These are phyloP conservation scores for Tragelaphus buxtoni DNA, from an alignment of 2,113 vertebrate genomes.

Conservation along the genomic window DNA sequence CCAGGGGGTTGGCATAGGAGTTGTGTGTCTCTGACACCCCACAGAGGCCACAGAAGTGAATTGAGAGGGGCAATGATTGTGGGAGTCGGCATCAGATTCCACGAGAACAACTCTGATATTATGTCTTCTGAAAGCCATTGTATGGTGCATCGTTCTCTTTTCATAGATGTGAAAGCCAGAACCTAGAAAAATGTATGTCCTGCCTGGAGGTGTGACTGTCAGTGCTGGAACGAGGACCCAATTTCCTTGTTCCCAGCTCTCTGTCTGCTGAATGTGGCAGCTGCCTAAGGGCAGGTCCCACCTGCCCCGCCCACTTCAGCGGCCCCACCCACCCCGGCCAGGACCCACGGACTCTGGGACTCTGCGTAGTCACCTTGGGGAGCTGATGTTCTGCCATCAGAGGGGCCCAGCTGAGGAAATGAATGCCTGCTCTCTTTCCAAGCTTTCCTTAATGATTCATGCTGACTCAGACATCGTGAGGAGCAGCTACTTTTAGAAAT, in stretches of 20 bases:
- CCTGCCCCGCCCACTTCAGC: neutral
- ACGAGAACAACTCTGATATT: neutral
- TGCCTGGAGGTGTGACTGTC: neutral
- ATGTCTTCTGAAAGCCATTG: neutral
- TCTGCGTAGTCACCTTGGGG: neutral
- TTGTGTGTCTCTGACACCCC: neutral
- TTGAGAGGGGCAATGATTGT: neutral
- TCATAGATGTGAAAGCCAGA: neutral
- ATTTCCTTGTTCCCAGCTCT: neutral
- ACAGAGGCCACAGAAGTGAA: neutral
- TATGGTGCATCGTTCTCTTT: neutral
- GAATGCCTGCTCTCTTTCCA: no score
- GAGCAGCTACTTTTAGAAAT: neutral
- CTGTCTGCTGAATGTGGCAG: neutral
- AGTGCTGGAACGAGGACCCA: neutral
- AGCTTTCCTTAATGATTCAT: neutral
- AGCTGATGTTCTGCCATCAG: neutral
- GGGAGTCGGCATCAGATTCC: neutral
- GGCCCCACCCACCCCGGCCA: neutral
- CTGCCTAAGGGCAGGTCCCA: neutral
- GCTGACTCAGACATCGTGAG: fast-evolving
- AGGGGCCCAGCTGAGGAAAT: neutral
- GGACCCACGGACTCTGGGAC: neutral
- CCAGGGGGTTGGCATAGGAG: neutral
- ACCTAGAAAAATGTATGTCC: neutral